Base-by-base conservation (phyloP, 2,797 vertebrate species). In the Acanthopagrus latus region DNA sequence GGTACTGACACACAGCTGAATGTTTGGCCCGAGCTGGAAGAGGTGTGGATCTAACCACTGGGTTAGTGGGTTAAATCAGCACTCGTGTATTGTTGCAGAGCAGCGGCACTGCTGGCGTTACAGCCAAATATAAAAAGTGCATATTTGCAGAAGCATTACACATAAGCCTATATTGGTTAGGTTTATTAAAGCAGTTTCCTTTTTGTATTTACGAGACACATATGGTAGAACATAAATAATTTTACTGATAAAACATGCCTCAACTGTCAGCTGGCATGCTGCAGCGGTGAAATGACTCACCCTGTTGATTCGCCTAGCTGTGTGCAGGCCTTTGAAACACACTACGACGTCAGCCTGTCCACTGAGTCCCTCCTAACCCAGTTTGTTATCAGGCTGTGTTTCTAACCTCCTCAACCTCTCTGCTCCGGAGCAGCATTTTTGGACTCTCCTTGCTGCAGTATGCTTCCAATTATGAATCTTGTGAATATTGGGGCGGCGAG, bases 391-490 rank as follows among this genome's bases (percentile, higher is more conserved):
- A 72, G 60, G 62, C 56, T 78, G 85, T 87, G 84, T 84, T 87
- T 86, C 74, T 85, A 90, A 90, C 86, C 81, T 77, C 65, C 47
- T 80, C 73, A 82, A 85, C 50, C 77, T 71, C 72, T 71, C 67
- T 46, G 57, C 72, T 83, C 54, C 33, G 56, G 52, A 74, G 68
- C 64, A 69, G 80, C 72, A 46, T 78, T 81, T 77, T 67, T 38
- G 38, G 41, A 80, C 79, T 74, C 78, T 86, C 60, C 48, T 58
- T 78, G 74, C 66, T 65, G 27, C 93, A 96, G 96, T 96, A 90
- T 97, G 96, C 93, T 97, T 98, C 95, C 95, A 97, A 96, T 97
- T 96, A 97, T 82, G 92, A 95, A 94, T 94, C 94, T 93, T 88
- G 91, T 94, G 94, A 95, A 95, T 87, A 90, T 54, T 81, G 87